These are phyloP conservation scores for Elachura formosa DNA, from an alignment of 2,113 vertebrate species.

Conservation along the genomic window DNA sequence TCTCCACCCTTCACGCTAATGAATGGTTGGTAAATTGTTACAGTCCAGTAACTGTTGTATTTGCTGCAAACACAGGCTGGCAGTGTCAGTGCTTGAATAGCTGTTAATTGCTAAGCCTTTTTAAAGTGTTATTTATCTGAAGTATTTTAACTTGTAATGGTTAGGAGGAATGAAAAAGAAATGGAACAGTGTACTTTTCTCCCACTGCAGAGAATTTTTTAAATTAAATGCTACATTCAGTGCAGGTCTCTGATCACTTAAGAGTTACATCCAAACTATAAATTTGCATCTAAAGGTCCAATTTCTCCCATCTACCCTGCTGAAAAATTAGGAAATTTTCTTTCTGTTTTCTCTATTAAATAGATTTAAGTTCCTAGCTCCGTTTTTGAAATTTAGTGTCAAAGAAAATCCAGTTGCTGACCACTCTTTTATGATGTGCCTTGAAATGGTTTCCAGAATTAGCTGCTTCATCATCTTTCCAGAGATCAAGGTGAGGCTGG, in stretches of 20 bases:
- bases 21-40: neutral
- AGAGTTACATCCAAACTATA: neutral
- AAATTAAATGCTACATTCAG: neutral
- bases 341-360: neutral
- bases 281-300: neutral
- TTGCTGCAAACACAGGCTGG: neutral
- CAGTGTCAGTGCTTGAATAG: neutral
- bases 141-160: neutral
- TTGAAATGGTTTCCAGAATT: neutral
- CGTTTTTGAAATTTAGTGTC: neutral
- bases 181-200: neutral
- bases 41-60: neutral
- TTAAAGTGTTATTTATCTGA: neutral
- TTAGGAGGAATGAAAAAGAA: neutral
- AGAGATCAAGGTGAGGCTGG: neutral
- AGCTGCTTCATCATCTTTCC: neutral
- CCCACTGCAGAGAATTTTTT: neutral
- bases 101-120: neutral
- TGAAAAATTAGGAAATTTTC: neutral
- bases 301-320: neutral
- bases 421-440: neutral
- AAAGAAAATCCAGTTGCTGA: neutral
- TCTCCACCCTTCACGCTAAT: neutral
- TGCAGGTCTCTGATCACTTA: neutral
- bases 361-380: neutral